A percentile compares a stretch with the other conserved stretches of the same genome.
These are phyloP conservation scores for Strix uralensis DNA, from an alignment of 2,113 vertebrate genomes.

Conservation along the genomic window DNA sequence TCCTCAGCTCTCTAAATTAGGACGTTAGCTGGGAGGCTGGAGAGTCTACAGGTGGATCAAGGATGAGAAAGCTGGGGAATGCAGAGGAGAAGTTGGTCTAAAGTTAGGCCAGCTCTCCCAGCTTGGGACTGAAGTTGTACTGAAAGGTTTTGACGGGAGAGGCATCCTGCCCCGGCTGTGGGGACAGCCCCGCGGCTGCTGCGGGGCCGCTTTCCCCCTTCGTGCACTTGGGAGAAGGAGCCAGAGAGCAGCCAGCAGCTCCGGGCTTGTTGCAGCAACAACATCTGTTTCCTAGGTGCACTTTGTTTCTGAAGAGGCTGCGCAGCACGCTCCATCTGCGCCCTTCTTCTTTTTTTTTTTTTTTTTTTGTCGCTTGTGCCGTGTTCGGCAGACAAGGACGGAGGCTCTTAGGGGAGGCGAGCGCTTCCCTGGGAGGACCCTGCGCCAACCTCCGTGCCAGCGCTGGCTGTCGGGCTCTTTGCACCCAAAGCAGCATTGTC, in stretches of 20 bases:
- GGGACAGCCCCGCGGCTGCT: background rate
- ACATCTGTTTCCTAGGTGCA: constrained; percentile 62
- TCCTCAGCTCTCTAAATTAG: background rate
- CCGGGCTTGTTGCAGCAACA: constrained; percentile 33
- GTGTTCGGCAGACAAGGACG: background rate
- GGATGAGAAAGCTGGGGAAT: background rate
- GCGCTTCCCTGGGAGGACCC: background rate
- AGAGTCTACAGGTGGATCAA: background rate
- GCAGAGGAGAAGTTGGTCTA: background rate
- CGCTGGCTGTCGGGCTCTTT: background rate
- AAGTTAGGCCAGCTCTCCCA: background rate
- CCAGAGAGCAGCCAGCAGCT: constrained; percentile 11
- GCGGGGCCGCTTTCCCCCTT: background rate
- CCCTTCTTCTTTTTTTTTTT: background rate
- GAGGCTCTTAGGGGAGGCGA: background rate
- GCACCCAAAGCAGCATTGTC: constrained; percentile 4
- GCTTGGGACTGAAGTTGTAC: background rate
- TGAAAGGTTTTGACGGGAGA: background rate
- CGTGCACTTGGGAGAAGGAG: background rate
- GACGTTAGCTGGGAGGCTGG: background rate
- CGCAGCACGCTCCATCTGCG: constrained; percentile 29
- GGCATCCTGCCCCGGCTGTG: background rate
- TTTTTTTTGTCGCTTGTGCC: background rate
- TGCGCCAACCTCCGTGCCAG: background rate
- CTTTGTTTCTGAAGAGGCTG: constrained; percentile 57